phyloP scores from a whole-genome alignment of 1,140 invertebrate genomes.

The roundworm (Caenorhabditis elegans) region DNA sequence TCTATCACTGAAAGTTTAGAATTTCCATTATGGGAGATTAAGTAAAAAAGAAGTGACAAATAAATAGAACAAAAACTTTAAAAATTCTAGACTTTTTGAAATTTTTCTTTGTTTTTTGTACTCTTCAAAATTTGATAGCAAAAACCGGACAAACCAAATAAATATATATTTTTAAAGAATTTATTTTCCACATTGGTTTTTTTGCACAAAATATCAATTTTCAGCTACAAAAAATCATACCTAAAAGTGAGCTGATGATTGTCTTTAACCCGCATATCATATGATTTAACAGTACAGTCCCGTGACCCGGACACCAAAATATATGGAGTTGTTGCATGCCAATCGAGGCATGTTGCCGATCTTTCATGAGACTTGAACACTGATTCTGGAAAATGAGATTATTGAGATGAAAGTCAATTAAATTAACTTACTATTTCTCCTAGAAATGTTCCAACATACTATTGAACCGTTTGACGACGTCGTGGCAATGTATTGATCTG shows the following conservation, averaged over 20 bases:
- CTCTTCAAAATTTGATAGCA: no score
- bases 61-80: no score
- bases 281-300: constrained; percentile 3
- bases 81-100: no score
- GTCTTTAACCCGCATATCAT: constrained; percentile 11
- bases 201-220: no score
- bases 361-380: constrained; percentile 8
- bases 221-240: not conserved
- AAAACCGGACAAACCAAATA: no score
- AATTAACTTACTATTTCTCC: constrained; percentile 26
- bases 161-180: no score
- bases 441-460: constrained; percentile 26
- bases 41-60: no score
- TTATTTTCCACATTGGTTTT: no score
- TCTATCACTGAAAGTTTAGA: not conserved
- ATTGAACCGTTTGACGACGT: constrained; percentile 22
- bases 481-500: constrained; percentile 25
- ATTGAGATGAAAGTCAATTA: not conserved
- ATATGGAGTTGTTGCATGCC: not conserved
- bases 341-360: constrained; percentile 26
- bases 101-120: no score
- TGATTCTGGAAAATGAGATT: not conserved
- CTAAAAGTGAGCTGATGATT: constrained; percentile 5
- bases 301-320: not conserved
- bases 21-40: no score